Evolutionary conservation across 2,888 invertebrate species (phyloP), one percentile per base, ranked within the genome.

Genomic region (Andricus quercusramuli): DNA sequence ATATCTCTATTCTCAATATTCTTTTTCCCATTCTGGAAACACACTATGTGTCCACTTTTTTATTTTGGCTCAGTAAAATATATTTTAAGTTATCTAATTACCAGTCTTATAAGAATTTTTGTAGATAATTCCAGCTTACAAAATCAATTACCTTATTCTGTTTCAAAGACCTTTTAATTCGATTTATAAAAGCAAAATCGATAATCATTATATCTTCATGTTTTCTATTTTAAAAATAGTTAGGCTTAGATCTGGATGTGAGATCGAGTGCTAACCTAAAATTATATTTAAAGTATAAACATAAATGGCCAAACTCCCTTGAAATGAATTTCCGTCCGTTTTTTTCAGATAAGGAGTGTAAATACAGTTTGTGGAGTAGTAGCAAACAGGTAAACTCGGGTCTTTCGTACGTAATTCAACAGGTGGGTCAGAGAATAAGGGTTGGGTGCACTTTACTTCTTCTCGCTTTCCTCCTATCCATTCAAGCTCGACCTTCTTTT

Each of bases 371-470:
- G 37, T 47, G 22, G 3, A 68, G 20, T 29, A 74, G 56, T 3
- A 79, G 81, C 78, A 78, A 77, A 80, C 84, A 84, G 84, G 84
- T 85, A 79, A 83, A 32, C 51, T 74, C 29, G 51, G 51, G 82
- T 81, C 56, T 79, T 70, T 70, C 83, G 83, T 84, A 79, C 80
- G 88, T 86, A 86, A 88, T 85, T 90, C 90, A 90, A 90, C 90
- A 90, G 90, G 90, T 90, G 90, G 90, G 85, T 89, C 87, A 84
- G 86, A 83, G 86, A 87, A 86, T 85, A 86, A 88, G 87, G 87
- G 87, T 89, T 88, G 85, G 83, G 86, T 87, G 77, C 85, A 77
- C 81, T 77, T 84, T 84, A 83, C 87, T 83, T 85, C 85, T 70
- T 70, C 70, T 70, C 47, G 47, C 70, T 44, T 68, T 22, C 47